Evolutionary conservation across 2,113 vertebrate species (phyloP), one percentile per base, ranked within the genome.

Genomic region (Oxyura jamaicensis): DNA sequence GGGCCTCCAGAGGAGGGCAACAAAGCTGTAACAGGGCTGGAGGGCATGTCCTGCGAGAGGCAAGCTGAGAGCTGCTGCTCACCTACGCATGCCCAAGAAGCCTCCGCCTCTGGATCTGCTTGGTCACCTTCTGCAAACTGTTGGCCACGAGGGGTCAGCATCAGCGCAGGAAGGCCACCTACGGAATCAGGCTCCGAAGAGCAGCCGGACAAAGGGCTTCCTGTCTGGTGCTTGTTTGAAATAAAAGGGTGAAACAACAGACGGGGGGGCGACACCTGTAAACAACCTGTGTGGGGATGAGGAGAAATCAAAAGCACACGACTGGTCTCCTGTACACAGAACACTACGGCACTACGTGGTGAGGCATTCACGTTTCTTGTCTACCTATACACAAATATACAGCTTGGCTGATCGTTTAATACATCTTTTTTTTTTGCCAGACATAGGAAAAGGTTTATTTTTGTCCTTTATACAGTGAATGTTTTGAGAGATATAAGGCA

Each of bases 401-500:
- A 97, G 93, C 96, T 96, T 67, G 3, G 10, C 29, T 69, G 86
- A 86, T 52, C 80, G 95, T 97, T 92, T 96, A 83, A 96, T 95
- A 93, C 77, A 8, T 96, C n/a, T n/a, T 44, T 46, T 21, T 48
- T 50, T 95, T 94, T 90, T 96, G 94, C 95, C 88, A 97, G 93
- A 96, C 88, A 95, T 90, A 93, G 2, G 93, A 96, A 97, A 97
- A 97, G 93, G 79, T 93, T 96, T 94, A 93, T 92, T 96, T 85
- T 95, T 95, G 84, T 97, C 67, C 8, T 91, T 95, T 96, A 82
- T 97, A 96, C 95, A 97, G 91, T 96, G 94, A 96, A 95, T 89
- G 95, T 96, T 96, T 91, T 86, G 77, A 95, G 97, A 97, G 95
- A 97, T 94, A 96, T 93, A 97, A 97, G 97, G 88, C 95, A 94